A percentile compares a stretch with the other conserved stretches of the same genome.
Evolutionary conservation across 2,888 invertebrate genomes (phyloP).

Genomic region (Nectonema munidae): DNA sequence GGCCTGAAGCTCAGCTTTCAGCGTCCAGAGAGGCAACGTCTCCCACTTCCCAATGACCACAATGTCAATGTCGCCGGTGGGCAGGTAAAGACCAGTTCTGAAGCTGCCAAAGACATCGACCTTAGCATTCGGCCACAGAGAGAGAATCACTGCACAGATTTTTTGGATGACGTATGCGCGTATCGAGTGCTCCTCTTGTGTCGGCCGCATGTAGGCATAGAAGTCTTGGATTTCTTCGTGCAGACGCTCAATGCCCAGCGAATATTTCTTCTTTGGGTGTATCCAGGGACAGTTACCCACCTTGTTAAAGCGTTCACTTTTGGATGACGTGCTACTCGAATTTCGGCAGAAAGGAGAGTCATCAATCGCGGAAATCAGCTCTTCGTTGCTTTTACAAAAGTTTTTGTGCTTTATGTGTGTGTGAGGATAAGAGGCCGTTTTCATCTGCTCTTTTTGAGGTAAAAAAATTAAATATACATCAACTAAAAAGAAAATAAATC

Average conservation of each 20-base stretch:
- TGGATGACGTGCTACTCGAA: too few species aligned
- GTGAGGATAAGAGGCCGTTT: too few species aligned
- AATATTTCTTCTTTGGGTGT: constrained; percentile 8
- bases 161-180: constrained; percentile 54
- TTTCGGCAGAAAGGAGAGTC: too few species aligned
- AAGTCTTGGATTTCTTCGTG: constrained; percentile 93
- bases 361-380: too few species aligned
- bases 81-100: constrained; percentile 75
- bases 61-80: constrained; percentile 49
- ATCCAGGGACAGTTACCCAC: constrained; percentile 16
- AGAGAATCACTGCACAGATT: constrained; percentile 49
- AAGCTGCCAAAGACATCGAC: constrained; percentile 94
- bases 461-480: too few species aligned
- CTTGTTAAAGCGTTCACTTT: too few species aligned
- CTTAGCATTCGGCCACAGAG: constrained; percentile 60
- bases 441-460: too few species aligned
- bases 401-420: too few species aligned
- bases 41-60: constrained; percentile 49
- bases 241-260: constrained; percentile 30
- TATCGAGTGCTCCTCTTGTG: constrained; percentile 55
- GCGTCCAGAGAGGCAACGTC: constrained; percentile 51
- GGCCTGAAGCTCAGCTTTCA: constrained; percentile 56
- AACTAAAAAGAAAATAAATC: too few species aligned
- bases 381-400: too few species aligned
- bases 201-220: constrained; percentile 67